phyloP scores from a whole-genome alignment of 2,113 vertebrate species.

The Brachirus orientalis region DNA sequence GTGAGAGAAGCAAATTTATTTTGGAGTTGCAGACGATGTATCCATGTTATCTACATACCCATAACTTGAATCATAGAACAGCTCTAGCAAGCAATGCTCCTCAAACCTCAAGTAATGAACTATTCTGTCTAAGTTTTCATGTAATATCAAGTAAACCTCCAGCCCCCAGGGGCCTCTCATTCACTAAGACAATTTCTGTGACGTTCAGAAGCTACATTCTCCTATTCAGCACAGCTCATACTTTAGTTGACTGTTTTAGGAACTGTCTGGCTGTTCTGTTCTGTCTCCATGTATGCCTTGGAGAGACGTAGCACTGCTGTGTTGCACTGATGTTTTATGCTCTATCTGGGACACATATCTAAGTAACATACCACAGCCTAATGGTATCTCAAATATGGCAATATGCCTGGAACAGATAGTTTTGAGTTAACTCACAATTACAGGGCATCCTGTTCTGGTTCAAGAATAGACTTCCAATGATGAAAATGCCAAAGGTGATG shows the following conservation, averaged over 20 bases:
- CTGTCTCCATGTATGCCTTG: conserved; percentile 35
- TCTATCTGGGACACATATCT: conserved; percentile 71
- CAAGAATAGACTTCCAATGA: conserved; percentile 35
- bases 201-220: conserved; percentile 22
- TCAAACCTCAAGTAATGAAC: conserved; percentile 51
- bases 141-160: conserved; percentile 12
- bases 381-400: conserved; percentile 66
- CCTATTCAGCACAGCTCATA: conserved; percentile 8
- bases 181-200: conserved; percentile 35
- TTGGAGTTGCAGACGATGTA: conserved; percentile 10
- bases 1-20: background rate
- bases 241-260: conserved; percentile 45
- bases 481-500: conserved; percentile 33
- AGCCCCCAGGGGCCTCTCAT: conserved; percentile 7
- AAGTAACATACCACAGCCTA: conserved; percentile 55
- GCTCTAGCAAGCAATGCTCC: conserved; percentile 15
- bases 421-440: conserved; percentile 50
- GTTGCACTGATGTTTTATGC: conserved; percentile 52
- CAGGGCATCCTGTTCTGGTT: conserved; percentile 25
- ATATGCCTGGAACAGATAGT: conserved; percentile 63
- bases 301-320: conserved; percentile 48
- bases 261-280: conserved; percentile 29
- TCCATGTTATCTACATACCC: conserved; percentile 25
- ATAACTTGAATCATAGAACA: conserved; percentile 53
- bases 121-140: conserved; percentile 10